These are phyloP conservation scores for Charadrius vociferus DNA, from an alignment of 2,113 vertebrate species.

Conservation along the genomic window DNA sequence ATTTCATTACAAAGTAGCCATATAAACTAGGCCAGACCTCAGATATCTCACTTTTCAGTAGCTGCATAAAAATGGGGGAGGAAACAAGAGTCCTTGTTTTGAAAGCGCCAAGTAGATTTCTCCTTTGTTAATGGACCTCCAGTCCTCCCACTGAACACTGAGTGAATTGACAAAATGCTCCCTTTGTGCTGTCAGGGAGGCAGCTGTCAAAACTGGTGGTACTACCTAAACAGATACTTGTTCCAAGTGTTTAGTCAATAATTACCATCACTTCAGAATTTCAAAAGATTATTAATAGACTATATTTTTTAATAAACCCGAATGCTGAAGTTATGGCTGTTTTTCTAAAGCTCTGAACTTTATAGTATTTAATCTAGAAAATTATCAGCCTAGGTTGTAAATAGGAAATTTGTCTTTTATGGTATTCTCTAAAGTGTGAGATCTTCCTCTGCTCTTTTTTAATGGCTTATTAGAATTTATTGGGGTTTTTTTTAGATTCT, in stretches of 20 bases:
- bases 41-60: background rate
- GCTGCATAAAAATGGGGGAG: background rate
- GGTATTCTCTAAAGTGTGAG: background rate
- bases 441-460: background rate
- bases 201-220: constrained; percentile 16
- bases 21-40: background rate
- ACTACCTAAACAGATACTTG: background rate
- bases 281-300: background rate
- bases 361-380: background rate
- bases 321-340: background rate
- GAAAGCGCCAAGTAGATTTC: background rate
- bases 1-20: background rate
- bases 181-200: constrained; percentile 23
- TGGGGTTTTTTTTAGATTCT: background rate
- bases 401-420: background rate
- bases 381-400: background rate
- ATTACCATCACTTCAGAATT: background rate
- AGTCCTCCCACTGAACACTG: background rate
- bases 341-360: background rate
- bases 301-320: background rate
- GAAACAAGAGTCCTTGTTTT: constrained; percentile 18
- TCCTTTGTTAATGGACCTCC: constrained; percentile 5
- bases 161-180: background rate
- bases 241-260: background rate
- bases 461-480: background rate